Evolutionary conservation across 2,797 vertebrate genomes (phyloP).

Genomic region (Danio jaintianensis): DNA sequence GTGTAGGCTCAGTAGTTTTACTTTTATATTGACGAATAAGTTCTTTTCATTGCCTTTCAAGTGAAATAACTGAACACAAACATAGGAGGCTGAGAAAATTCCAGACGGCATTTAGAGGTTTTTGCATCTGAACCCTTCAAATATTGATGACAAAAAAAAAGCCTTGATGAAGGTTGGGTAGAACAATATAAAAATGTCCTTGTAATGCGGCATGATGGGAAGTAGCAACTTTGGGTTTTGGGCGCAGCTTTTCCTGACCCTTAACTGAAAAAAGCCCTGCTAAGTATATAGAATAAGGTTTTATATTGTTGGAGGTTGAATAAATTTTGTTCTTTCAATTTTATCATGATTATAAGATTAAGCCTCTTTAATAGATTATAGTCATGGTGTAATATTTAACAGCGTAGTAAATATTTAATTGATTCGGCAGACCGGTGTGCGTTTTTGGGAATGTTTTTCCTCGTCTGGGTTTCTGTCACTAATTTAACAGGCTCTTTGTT

Average conservation of each 20-base stretch:
- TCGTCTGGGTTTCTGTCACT: not conserved
- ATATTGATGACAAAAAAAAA: no score
- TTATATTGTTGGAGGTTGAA: not conserved
- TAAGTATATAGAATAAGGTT: no score
- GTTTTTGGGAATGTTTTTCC: not conserved
- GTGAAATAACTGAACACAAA: no score
- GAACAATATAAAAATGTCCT: not conserved
- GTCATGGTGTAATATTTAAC: constrained; percentile 35
- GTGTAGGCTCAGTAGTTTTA: no score
- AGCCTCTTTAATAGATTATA: not conserved
- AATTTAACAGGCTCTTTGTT: constrained; percentile 9
- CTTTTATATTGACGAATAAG: no score
- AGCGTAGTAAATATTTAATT: constrained; percentile 11
- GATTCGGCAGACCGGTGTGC: not conserved
- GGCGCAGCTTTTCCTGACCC: constrained; percentile 19
- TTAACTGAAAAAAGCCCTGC: not conserved
- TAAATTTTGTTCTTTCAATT: not conserved
- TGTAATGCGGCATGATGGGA: constrained; percentile 4
- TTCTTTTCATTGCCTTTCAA: no score
- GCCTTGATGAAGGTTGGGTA: not conserved
- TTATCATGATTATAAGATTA: not conserved
- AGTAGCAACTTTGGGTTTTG: constrained; percentile 1
- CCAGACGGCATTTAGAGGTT: no score
- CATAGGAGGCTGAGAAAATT: no score
- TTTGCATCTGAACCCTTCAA: no score